A percentile compares a stretch with the other conserved stretches of the same genome.
phyloP scores from a whole-genome alignment of 2,888 invertebrate genomes.

The Gortyna flavago region DNA sequence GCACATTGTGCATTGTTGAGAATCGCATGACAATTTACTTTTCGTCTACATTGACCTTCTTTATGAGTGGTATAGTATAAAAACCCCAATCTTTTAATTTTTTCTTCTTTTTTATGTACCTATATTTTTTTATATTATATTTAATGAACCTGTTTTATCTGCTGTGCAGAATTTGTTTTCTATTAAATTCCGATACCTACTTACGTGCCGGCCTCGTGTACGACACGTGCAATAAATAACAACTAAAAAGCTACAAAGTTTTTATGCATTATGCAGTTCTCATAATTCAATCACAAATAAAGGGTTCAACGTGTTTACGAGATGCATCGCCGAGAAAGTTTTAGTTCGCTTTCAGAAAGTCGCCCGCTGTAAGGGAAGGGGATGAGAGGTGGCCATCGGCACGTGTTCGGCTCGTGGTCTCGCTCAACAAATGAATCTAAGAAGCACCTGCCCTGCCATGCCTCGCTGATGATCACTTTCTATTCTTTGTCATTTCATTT shows the following conservation, averaged over 20 bases:
- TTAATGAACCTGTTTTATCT: slow-evolving; percentile 1
- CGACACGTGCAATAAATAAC: slow-evolving; percentile 54
- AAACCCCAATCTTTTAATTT: not conserved
- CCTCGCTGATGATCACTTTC: slow-evolving; percentile 1
- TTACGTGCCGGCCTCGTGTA: slow-evolving; percentile 37
- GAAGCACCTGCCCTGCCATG: slow-evolving; percentile 37
- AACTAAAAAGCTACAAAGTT: slow-evolving; percentile 35
- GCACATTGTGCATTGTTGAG: not conserved
- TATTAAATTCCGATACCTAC: slow-evolving; percentile 9
- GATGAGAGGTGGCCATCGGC: slow-evolving; percentile 55
- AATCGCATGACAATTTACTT: not conserved
- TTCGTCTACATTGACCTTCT: not conserved
- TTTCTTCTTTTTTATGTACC: too few species aligned
- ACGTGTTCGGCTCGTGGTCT: slow-evolving; percentile 66
- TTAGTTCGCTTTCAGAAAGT: slow-evolving; percentile 63
- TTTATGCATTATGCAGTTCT: slow-evolving; percentile 44
- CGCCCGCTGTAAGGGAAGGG: slow-evolving; percentile 61
- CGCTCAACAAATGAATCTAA: slow-evolving; percentile 38
- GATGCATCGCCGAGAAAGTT: slow-evolving; percentile 63
- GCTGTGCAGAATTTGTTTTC: slow-evolving; percentile 1
- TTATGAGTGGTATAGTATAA: not conserved
- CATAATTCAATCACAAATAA: slow-evolving; percentile 68
- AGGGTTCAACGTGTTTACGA: slow-evolving; percentile 66
- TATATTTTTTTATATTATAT: too few species aligned
- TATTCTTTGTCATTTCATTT: slow-evolving; percentile 13